These are phyloP conservation scores for Mormyrus hasselquistii DNA, from an alignment of 2,797 vertebrate species.

Conservation along the genomic window DNA sequence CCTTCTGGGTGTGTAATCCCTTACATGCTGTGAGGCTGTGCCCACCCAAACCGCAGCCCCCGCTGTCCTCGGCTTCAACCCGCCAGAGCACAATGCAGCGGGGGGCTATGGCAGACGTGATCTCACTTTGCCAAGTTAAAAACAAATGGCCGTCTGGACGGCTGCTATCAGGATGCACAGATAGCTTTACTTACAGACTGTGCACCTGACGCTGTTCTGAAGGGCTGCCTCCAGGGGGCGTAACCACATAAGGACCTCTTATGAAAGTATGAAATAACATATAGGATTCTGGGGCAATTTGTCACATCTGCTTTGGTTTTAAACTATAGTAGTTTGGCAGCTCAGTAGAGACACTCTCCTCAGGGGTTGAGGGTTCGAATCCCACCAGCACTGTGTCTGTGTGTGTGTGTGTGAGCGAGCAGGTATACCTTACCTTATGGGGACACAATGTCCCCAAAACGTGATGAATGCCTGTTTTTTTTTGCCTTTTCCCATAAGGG, in stretches of 20 bases:
- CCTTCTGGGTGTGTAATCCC: slow-evolving; percentile 40
- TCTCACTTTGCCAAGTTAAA: slow-evolving; percentile 5
- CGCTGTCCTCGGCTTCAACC: slow-evolving; percentile 46
- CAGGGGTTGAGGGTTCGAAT: not conserved
- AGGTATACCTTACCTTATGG: no score
- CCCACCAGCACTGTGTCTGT: not conserved
- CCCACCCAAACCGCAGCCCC: slow-evolving; percentile 46
- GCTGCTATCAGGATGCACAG: not conserved
- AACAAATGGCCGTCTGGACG: not conserved
- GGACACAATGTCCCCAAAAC: no score
- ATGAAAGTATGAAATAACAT: not conserved
- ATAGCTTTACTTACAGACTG: not conserved
- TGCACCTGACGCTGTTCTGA: not conserved
- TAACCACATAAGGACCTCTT: not conserved
- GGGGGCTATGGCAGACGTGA: slow-evolving; percentile 2
- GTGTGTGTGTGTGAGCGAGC: not conserved
- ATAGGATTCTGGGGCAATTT: not conserved
- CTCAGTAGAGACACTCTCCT: not conserved
- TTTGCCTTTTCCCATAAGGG: no score
- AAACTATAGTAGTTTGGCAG: not conserved
- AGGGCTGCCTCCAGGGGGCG: not conserved
- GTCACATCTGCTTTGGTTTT: not conserved
- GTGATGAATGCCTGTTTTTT: no score
- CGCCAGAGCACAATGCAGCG: slow-evolving; percentile 21
- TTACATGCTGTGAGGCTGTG: slow-evolving; percentile 35